Conservation (phyloP, 2,113 vertebrate genomes). For the Hippoglossus stenolepis region DNA sequence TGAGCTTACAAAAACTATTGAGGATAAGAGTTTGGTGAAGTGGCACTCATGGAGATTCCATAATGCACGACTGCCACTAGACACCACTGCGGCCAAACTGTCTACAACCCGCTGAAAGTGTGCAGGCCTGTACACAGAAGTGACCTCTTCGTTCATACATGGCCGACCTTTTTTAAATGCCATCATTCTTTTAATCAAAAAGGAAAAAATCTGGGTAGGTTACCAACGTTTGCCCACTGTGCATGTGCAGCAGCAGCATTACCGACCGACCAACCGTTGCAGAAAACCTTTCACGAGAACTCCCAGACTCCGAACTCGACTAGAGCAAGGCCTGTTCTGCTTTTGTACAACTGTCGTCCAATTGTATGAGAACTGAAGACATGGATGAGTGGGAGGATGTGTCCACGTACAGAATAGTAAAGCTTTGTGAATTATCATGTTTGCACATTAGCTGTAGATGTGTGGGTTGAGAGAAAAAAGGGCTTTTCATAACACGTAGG, state of each 20-base stretch:
- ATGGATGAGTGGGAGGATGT: slow-evolving; percentile 9
- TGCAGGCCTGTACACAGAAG: slow-evolving; percentile 60
- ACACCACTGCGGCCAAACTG: slow-evolving; percentile 54
- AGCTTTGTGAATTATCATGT: slow-evolving; percentile 71
- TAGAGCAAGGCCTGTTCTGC: slow-evolving; percentile 13
- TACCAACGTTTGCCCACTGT: slow-evolving; percentile 34
- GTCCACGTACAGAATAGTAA: slow-evolving; percentile 37
- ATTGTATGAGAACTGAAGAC: slow-evolving; percentile 28
- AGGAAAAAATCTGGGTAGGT: slow-evolving; percentile 26
- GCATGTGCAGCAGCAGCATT: slow-evolving; percentile 52
- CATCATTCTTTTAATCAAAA: slow-evolving; percentile 27
- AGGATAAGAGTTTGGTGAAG: slow-evolving; percentile 40
- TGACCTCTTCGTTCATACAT: slow-evolving; percentile 61
- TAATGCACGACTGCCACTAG: slow-evolving; percentile 59
- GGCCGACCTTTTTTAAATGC: slow-evolving; percentile 53
- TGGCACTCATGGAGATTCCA: slow-evolving; percentile 60
- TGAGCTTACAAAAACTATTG: slow-evolving; percentile 40
- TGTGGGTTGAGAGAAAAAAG: slow-evolving; percentile 85
- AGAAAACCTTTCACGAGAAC: slow-evolving; percentile 40
- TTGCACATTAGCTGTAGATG: slow-evolving; percentile 89
- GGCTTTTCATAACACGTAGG: slow-evolving; percentile 89
- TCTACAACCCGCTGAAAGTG: slow-evolving; percentile 38
- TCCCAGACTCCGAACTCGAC: slow-evolving; percentile 32
- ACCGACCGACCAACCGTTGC: slow-evolving; percentile 47
- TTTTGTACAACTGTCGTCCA: slow-evolving; percentile 41